A percentile compares a stretch with the other conserved stretches of the same genome.
Conservation (phyloP, 2,888 invertebrate species). For the Plemyria rubiginata region DNA sequence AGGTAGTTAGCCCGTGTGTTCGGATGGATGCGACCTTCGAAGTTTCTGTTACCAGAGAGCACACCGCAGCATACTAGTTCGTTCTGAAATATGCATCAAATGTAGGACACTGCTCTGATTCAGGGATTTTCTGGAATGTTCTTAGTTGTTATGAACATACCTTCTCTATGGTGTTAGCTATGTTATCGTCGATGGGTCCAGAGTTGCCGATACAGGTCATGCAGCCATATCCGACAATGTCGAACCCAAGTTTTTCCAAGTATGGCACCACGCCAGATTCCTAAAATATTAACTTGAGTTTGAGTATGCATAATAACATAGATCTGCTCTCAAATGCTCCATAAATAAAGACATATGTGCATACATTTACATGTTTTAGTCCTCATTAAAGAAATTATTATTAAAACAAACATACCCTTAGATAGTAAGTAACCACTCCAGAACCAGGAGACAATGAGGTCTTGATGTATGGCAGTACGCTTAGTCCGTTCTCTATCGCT, state of each 20-base stretch:
- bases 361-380: too few species aligned
- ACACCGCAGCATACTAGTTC: constrained; percentile 98
- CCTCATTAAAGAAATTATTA: too few species aligned
- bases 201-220: constrained; percentile 99
- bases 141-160: constrained; percentile 59
- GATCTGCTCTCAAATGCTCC: too few species aligned
- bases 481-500: constrained; percentile 95
- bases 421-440: constrained; percentile 96
- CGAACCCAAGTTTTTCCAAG: constrained; percentile 94
- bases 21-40: constrained; percentile 99
- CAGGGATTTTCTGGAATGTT: too few species aligned
- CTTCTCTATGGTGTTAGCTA: constrained; percentile 96
- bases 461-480: constrained; percentile 96
- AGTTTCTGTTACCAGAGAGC: constrained; percentile 98
- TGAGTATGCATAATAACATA: neutral
- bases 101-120: neutral
- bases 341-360: too few species aligned
- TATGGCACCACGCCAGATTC: constrained; percentile 97
- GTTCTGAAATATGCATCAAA: constrained; percentile 83
- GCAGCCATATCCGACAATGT: constrained; percentile 99
- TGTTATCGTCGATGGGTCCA: constrained; percentile 95
- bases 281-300: constrained; percentile 54
- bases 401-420: constrained; percentile 83
- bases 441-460: constrained; percentile 98
- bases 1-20: constrained; percentile 98